Conservation (phyloP, 1,140 invertebrate species). For the Doryteuthis pealeii region DNA sequence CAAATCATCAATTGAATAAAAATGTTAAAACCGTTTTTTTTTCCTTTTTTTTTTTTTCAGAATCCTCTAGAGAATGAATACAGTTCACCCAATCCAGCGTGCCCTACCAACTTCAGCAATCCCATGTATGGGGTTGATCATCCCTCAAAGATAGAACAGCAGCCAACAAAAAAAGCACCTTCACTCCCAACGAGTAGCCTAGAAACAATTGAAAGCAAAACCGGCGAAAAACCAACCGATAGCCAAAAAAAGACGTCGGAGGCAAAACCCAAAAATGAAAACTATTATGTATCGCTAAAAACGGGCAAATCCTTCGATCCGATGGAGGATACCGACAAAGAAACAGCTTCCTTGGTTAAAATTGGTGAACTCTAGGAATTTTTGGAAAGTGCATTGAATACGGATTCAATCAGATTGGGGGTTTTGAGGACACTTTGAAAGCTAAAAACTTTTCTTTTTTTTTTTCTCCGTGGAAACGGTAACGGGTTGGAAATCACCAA, state of each 20-base stretch:
- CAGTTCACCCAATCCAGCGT: conserved; percentile 72
- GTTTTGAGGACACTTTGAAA: too few species aligned
- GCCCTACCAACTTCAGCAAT: conserved; percentile 88
- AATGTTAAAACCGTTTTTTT: too few species aligned
- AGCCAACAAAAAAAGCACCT: neutral
- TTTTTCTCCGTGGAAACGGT: too few species aligned
- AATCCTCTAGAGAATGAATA: conserved; percentile 75
- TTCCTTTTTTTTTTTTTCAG: conserved; percentile 43
- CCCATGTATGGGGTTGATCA: conserved; percentile 78
- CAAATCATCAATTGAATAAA: too few species aligned
- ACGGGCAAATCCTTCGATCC: conserved; percentile 23
- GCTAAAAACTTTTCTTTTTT: too few species aligned
- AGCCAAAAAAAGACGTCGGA: neutral
- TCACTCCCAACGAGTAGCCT: neutral
- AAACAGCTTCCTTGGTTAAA: conserved; percentile 27
- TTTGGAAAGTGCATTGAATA: too few species aligned
- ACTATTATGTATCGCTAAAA: conserved; percentile 15
- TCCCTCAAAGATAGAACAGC: neutral
- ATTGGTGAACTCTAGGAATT: conserved; percentile 19
- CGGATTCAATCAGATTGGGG: too few species aligned
- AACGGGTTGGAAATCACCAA: too few species aligned
- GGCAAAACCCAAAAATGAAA: conserved; percentile 6
- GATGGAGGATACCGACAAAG: conserved; percentile 26
- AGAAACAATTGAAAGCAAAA: conserved; percentile 24
- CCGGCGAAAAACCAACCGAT: neutral